Evolutionary conservation across 2,113 vertebrate genomes (phyloP).

Genomic region (Varanus salvator): DNA sequence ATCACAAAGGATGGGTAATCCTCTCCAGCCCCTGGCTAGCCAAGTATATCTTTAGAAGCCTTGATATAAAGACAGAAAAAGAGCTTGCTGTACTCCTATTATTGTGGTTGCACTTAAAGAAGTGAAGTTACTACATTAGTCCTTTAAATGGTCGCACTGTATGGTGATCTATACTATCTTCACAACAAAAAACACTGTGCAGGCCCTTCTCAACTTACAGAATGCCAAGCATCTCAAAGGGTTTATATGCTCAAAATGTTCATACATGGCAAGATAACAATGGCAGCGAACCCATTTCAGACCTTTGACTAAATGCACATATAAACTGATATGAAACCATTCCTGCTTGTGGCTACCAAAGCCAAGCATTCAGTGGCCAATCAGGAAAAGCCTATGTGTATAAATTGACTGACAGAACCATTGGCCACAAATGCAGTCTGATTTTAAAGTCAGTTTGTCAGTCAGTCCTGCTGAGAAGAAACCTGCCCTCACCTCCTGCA

Average conservation of each 20-base stretch:
- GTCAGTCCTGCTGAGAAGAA: neutral
- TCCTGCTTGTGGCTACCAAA: neutral
- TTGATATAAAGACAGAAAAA: neutral
- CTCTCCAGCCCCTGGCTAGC: no score
- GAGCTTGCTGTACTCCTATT: neutral
- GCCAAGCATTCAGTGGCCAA: neutral
- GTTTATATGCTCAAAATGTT: neutral
- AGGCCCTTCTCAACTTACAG: neutral
- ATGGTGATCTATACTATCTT: neutral
- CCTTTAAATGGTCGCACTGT: neutral
- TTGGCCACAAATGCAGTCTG: no score
- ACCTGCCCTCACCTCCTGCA: no score
- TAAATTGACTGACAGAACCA: neutral
- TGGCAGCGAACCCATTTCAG: neutral
- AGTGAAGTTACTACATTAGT: neutral
- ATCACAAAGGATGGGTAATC: no score
- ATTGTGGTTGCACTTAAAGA: neutral
- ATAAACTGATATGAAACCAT: neutral
- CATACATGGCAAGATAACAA: neutral
- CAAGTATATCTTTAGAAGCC: no score
- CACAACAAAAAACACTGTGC: neutral
- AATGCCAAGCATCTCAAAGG: neutral
- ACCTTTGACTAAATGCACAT: neutral
- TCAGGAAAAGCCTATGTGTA: neutral
- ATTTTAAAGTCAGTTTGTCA: neutral